A percentile compares a stretch with the other conserved stretches of the same genome.
phyloP scores from a whole-genome alignment of 1,140 invertebrate genomes.

The Glossosoma conforme region DNA sequence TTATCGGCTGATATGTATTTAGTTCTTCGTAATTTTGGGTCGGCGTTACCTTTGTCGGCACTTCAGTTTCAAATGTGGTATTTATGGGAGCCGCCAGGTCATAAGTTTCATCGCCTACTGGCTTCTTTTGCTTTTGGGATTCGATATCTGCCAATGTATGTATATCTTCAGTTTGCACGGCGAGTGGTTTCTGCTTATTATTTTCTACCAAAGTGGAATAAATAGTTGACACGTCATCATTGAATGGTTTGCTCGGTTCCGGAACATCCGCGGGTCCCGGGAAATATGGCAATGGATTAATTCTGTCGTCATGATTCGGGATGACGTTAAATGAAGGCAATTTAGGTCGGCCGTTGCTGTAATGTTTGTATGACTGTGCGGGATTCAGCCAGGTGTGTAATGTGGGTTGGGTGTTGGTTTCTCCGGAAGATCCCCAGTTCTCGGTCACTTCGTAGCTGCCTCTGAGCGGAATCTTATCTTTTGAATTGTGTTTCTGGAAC shows the following conservation, averaged over 20 bases:
- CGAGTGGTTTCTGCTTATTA: constrained; percentile 16
- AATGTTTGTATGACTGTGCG: constrained; percentile 25
- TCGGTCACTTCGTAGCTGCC: constrained; percentile 47
- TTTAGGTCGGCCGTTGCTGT: constrained; percentile 16
- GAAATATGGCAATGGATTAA: constrained; percentile 13
- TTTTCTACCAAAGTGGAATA: constrained; percentile 26
- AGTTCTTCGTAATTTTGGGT: constrained; percentile 20
- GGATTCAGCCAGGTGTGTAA: constrained; percentile 29
- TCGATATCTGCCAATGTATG: constrained; percentile 8
- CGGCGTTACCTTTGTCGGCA: constrained; percentile 7
- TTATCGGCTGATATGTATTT: constrained; percentile 7
- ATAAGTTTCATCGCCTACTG: constrained; percentile 13
- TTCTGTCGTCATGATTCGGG: constrained; percentile 21
- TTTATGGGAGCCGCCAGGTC: constrained; percentile 17
- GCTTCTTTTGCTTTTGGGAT: constrained; percentile 6
- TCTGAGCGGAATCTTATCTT: constrained; percentile 27
- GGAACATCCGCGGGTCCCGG: constrained; percentile 8
- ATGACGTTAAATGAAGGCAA: constrained; percentile 14
- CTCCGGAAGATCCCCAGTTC: constrained; percentile 34
- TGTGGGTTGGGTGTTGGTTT: constrained; percentile 28
- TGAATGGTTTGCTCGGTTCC: background rate
- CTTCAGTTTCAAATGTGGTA: constrained; percentile 6
- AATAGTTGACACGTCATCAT: constrained; percentile 15
- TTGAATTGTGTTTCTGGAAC: constrained; percentile 9
- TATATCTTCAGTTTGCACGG: constrained; percentile 24